These are phyloP conservation scores for Trachelus tabidus DNA, from an alignment of 2,888 invertebrate genomes.

Conservation along the genomic window DNA sequence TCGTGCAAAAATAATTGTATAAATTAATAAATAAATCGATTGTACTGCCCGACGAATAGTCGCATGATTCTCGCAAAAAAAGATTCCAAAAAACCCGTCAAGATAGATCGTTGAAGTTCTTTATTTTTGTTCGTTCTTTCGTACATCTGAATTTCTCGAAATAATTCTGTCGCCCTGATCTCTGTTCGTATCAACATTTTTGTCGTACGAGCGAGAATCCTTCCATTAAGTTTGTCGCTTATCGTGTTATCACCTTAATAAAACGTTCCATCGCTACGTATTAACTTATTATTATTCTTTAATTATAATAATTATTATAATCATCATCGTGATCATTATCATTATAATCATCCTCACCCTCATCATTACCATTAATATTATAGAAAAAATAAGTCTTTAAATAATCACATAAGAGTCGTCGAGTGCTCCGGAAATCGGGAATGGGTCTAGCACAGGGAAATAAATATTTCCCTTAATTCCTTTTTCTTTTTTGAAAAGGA, in stretches of 20 bases:
- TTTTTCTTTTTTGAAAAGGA: neutral
- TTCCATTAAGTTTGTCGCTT: constrained; percentile 30
- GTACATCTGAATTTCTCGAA: constrained; percentile 50
- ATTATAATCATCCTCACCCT: constrained; percentile 9
- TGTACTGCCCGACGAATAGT: neutral
- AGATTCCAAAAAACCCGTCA: neutral
- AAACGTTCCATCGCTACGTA: constrained; percentile 53
- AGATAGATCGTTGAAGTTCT: constrained; percentile 34
- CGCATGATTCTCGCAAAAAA: neutral
- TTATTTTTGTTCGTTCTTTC: constrained; percentile 56
- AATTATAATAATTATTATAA: constrained; percentile 39
- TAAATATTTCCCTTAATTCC: neutral
- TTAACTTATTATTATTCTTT: constrained; percentile 10
- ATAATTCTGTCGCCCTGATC: constrained; percentile 44
- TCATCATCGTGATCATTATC: constrained; percentile 46
- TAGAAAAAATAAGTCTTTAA: constrained; percentile 66
- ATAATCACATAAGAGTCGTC: constrained; percentile 64
- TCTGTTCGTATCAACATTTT: constrained; percentile 27
- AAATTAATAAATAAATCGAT: neutral
- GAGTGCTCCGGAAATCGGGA: constrained; percentile 36
- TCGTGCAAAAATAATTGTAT: neutral
- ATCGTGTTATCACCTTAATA: constrained; percentile 51
- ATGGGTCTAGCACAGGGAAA: neutral
- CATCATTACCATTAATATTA: constrained; percentile 52
- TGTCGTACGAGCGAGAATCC: constrained; percentile 34